Conservation (phyloP, 1,140 invertebrate species). For the Orius insidiosus region DNA sequence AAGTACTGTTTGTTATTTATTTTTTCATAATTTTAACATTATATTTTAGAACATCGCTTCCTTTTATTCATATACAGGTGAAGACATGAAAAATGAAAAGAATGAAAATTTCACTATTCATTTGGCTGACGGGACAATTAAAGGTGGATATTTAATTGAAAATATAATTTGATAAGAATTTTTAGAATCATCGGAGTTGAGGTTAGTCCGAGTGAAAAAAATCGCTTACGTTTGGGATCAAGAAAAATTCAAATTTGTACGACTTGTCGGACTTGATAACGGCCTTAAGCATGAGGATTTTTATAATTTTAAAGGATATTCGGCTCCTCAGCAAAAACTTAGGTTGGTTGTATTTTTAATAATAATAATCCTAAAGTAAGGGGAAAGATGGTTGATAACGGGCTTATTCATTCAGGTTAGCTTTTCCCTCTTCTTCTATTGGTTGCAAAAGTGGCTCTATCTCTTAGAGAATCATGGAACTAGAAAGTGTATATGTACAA, state of each 20-base stretch:
- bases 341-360: conserved; percentile 25
- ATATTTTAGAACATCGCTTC: too few relatives aligned
- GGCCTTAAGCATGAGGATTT: conserved; percentile 38
- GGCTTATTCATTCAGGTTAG: too few relatives aligned
- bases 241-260: conserved; percentile 37
- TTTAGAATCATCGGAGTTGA: conserved; percentile 23
- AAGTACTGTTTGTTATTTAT: too few relatives aligned
- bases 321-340: conserved; percentile 29
- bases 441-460: too few relatives aligned
- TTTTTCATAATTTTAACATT: too few relatives aligned
- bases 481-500: too few relatives aligned
- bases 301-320: conserved; percentile 38
- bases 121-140: conserved; percentile 12
- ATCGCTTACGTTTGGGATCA: conserved; percentile 48
- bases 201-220: conserved; percentile 48
- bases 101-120: conserved; percentile 1
- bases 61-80: too few relatives aligned
- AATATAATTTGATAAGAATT: conserved; percentile 2
- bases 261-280: conserved; percentile 44
- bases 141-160: conserved; percentile 11
- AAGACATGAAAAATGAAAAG: not conserved
- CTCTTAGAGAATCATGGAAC: too few relatives aligned
- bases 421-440: too few relatives aligned
- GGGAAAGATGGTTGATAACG: too few relatives aligned
- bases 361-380: too few relatives aligned